A percentile compares a stretch with the other conserved stretches of the same genome.
Conservation (phyloP, 2,797 vertebrate genomes). For the Morus bassanus region DNA sequence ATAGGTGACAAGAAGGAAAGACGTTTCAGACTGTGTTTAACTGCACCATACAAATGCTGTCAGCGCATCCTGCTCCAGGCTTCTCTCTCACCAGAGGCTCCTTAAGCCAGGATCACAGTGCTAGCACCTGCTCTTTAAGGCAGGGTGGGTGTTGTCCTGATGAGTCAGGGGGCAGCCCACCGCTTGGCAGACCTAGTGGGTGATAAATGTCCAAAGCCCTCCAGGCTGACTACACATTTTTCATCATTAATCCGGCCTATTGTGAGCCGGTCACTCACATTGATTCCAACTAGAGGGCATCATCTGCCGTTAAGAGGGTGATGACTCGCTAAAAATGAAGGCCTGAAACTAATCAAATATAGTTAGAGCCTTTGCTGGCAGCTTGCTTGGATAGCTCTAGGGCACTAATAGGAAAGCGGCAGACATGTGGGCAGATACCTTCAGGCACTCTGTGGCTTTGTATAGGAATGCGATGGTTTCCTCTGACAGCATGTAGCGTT, state of each 20-base stretch:
- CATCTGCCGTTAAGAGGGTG: slow-evolving; percentile 82
- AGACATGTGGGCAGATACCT: slow-evolving; percentile 44
- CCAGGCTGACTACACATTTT: slow-evolving; percentile 91
- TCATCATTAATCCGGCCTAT: slow-evolving; percentile 98
- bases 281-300: slow-evolving; percentile 85
- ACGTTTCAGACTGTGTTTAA: background rate
- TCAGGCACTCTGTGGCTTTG: slow-evolving; percentile 1
- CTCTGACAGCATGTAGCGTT: background rate
- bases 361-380: slow-evolving; percentile 68
- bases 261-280: slow-evolving; percentile 90
- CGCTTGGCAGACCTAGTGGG: slow-evolving; percentile 79
- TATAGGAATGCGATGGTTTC: slow-evolving; percentile 57
- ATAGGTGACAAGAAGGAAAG: background rate
- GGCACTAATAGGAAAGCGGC: slow-evolving; percentile 9
- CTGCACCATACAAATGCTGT: accelerated
- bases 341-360: slow-evolving; percentile 76
- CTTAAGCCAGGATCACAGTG: slow-evolving; percentile 17
- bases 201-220: slow-evolving; percentile 92
- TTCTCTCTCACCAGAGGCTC: background rate
- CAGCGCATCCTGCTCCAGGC: accelerated
- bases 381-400: slow-evolving; percentile 42
- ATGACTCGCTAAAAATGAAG: slow-evolving; percentile 83
- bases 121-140: slow-evolving; percentile 49
- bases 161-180: slow-evolving; percentile 72
- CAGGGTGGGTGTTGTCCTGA: slow-evolving; percentile 68